phyloP scores from a whole-genome alignment of 1,140 invertebrate genomes.

The Papilio xuthus region DNA sequence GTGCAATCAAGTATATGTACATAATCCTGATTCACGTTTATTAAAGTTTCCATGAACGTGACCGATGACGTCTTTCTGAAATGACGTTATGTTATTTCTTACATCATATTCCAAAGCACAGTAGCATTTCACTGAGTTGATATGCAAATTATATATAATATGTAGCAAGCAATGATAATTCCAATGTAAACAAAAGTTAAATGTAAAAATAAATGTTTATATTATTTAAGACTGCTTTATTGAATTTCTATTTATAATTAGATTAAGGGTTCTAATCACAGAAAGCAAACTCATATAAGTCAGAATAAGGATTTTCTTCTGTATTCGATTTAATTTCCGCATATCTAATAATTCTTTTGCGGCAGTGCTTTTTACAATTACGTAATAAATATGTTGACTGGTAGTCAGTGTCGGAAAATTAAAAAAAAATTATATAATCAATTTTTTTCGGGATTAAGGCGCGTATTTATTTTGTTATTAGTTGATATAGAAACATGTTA shows the following conservation, averaged over 20 bases:
- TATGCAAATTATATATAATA: background rate
- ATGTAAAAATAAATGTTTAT: background rate
- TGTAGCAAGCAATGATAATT: background rate
- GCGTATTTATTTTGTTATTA: background rate
- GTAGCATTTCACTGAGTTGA: background rate
- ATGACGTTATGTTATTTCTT: constrained; percentile 20
- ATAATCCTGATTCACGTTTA: constrained; percentile 45
- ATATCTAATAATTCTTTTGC: too few relatives aligned
- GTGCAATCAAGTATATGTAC: constrained; percentile 39
- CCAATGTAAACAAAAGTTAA: background rate
- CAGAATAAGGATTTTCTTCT: too few relatives aligned
- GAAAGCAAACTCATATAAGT: too few relatives aligned
- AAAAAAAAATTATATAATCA: too few relatives aligned
- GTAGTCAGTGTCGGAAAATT: too few relatives aligned
- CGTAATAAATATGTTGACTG: too few relatives aligned
- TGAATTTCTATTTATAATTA: too few relatives aligned
- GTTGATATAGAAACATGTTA: background rate
- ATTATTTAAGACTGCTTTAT: background rate
- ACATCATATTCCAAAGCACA: background rate
- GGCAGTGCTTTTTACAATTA: too few relatives aligned
- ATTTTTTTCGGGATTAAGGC: background rate
- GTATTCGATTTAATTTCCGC: too few relatives aligned
- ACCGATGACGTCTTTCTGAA: constrained; percentile 40
- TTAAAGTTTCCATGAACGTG: constrained; percentile 45
- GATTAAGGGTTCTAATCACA: too few relatives aligned